These are phyloP conservation scores for Lanius ludovicianus DNA, from an alignment of 2,113 vertebrate genomes.

Conservation along the genomic window DNA sequence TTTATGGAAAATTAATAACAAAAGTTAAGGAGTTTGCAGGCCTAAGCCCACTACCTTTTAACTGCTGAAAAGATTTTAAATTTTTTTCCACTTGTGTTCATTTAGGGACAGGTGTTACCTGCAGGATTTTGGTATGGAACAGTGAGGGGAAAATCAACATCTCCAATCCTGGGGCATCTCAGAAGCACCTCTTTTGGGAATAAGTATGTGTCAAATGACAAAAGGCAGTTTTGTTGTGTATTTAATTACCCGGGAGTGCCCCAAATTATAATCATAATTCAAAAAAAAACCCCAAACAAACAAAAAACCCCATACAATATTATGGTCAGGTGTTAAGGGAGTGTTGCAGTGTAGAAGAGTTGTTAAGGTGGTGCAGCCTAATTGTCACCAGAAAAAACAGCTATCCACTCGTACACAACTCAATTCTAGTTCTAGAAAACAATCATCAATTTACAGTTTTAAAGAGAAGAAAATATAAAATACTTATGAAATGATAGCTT, in stretches of 20 bases:
- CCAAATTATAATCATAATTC: not conserved
- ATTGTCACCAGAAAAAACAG: not conserved
- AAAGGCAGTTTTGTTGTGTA: not conserved
- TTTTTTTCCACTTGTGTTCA: not conserved
- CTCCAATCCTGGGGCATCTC: not conserved
- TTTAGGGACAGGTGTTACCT: not conserved
- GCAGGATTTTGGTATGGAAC: not conserved
- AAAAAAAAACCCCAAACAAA: not conserved
- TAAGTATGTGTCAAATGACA: not conserved
- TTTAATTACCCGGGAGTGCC: not conserved
- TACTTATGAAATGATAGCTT: slow-evolving; percentile 18
- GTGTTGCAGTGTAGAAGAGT: not conserved
- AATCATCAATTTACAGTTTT: not conserved
- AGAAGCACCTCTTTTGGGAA: not conserved
- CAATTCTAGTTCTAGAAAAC: not conserved
- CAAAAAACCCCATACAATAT: not conserved
- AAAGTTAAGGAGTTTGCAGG: not conserved
- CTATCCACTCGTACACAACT: not conserved
- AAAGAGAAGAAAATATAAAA: slow-evolving; percentile 39
- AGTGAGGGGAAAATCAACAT: not conserved
- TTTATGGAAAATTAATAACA: not conserved
- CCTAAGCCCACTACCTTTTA: not conserved
- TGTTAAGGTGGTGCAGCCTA: not conserved
- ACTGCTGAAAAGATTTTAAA: not conserved
- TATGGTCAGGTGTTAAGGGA: not conserved